Base-by-base conservation (phyloP, 2,797 vertebrate genomes). In the Antrozous pallidus region DNA sequence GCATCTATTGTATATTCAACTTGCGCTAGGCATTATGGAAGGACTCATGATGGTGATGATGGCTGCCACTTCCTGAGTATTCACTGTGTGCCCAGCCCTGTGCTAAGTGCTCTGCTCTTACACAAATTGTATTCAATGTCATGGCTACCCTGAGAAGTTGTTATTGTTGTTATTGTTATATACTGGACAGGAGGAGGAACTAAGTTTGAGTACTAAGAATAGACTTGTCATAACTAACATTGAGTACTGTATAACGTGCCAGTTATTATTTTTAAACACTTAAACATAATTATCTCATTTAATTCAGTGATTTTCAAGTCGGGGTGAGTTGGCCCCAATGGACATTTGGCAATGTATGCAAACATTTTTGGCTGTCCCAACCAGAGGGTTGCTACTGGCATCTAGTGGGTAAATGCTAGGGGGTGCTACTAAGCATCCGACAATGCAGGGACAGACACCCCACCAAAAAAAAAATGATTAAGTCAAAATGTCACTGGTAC, bases 1-100 rank as follows among this genome's bases (percentile, higher is more conserved):
- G 96, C 83, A 94, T 93, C 95, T 94, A 94, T 96, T 96, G 86
- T 93, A 91, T 93, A 83, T 77, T 93, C 94, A 92, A 67, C 92
- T 81, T 80, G 70, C 71, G 86, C 80, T 56, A 38, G 83, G 90
- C 94, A 86, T 80, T 74, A 77, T 45, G 74, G 88, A 61, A 38
- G 45, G 67, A 77, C 75, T 56, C 71, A 47, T 38, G 85, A 82
- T 71, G 88, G 77, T 69, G 81, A 78, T 31, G 71, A 77, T 69
- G 82, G 47, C 83, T 80, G 79, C n/a, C 38, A 16, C 67, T 91
- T 92, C 40, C 56, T 75, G 40, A 54, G 8, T 63, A 63, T 65
- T 93, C 75, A 73, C 86, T 42, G 54, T 54, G 93, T 91, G 93
- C 95, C 96, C 56, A 89, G 91, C 51, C 69, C 89, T 81, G 89